Base-by-base conservation (phyloP, 1,140 invertebrate genomes). In the Octopus bimaculoides region DNA sequence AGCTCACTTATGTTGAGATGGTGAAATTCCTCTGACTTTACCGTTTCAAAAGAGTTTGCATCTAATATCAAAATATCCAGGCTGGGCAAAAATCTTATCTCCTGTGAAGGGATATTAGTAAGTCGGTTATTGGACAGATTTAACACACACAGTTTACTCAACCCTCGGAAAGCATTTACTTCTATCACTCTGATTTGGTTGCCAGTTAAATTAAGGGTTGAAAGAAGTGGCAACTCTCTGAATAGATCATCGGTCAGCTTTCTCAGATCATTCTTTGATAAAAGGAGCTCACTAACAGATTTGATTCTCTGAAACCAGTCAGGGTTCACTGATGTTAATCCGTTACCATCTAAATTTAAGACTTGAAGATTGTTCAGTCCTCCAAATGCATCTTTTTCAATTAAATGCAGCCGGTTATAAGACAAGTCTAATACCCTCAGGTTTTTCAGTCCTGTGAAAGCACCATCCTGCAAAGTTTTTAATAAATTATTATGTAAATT, bases 11-110 rank as follows among this genome's bases (percentile, higher is more conserved):
- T 83, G 54, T 84, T 85, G 10, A 91, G 79, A 53, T 85, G 81
- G 4, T 83, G 78, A 77, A 92, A 91, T 77, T 88, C 88, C 5
- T 84, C 81, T 0, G 83, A 81, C 52, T 84, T 81, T 8, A 92
- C 79, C 73, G 87, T 85, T 7, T 77, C 55, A 5, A 88, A 81
- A 14, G 84, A 83, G 77, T 88, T 88, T 10, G 83, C 84, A 78
- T 88, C 84, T n/a, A 89, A 75, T 52, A 84, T 81, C 5, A 91
- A 81, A 26, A 85, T 86, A 76, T 83, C 79, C 20, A 90, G 76
- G 20, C 82, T 83, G 52, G 78, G 66, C 8, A 88, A 77, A 12
- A 80, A 77, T 9, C 81, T 75, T 8, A 90, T 80, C 56, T 82
- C 81, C 66, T 85, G 10, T 10, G 80, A 80, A 54, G 85, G 84